Conservation (phyloP, 2,888 invertebrate genomes). For the Lottia gigantea region DNA sequence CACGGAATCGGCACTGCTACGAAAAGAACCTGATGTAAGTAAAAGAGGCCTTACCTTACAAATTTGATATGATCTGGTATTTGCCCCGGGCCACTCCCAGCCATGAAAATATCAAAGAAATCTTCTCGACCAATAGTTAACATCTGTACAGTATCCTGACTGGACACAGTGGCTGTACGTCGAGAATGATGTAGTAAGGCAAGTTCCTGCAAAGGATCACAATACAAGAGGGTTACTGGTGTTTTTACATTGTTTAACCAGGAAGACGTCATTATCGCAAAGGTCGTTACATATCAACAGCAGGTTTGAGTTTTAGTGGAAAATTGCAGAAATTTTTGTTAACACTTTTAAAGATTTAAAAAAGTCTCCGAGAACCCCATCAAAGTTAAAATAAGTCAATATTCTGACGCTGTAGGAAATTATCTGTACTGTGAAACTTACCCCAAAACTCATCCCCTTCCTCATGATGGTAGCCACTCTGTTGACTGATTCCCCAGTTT, state of each 20-base stretch:
- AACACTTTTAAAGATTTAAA: too few species aligned
- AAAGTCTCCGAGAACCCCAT: too few species aligned
- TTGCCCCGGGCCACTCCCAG: constrained; percentile 46
- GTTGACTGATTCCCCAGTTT: constrained; percentile 53
- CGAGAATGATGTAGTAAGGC: constrained; percentile 62
- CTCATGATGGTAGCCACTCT: constrained; percentile 60
- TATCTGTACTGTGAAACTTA: constrained; percentile 31
- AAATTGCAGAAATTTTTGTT: too few species aligned
- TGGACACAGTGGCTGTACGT: constrained; percentile 66
- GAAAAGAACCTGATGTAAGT: too few species aligned
- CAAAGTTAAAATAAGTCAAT: too few species aligned
- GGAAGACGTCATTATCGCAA: too few species aligned
- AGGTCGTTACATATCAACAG: too few species aligned
- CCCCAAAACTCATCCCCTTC: constrained; percentile 65
- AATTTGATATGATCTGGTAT: constrained; percentile 64
- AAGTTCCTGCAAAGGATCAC: constrained; percentile 43
- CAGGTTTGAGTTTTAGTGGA: too few species aligned
- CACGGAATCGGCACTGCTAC: too few species aligned
- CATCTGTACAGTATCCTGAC: constrained; percentile 61
- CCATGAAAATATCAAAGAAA: constrained; percentile 66
- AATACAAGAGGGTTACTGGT: too few species aligned
- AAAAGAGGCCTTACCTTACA: constrained; percentile 39
- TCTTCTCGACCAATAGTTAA: constrained; percentile 63
- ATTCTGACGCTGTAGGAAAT: too few species aligned
- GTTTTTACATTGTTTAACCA: too few species aligned